phyloP scores from a whole-genome alignment of 2,888 invertebrate species.

The Drosophila ezoana region DNA sequence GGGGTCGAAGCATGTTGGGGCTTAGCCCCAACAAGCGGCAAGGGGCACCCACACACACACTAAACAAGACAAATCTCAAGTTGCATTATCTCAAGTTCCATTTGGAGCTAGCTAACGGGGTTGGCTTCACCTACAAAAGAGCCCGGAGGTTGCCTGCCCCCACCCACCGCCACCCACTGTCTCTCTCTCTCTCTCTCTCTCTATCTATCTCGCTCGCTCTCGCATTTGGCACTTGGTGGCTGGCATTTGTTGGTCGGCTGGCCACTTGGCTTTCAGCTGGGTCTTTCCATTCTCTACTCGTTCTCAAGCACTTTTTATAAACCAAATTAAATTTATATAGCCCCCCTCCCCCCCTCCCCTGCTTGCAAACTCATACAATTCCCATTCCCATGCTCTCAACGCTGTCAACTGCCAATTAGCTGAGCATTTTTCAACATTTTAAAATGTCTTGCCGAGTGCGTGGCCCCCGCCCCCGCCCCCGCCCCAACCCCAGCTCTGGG shows the following conservation, averaged over 20 bases:
- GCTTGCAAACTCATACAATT: constrained; percentile 8
- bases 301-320: constrained; percentile 75
- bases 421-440: constrained; percentile 77
- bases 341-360: constrained; percentile 16
- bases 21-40: constrained; percentile 25
- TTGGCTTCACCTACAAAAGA: constrained; percentile 27
- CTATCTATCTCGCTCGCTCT: neutral
- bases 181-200: neutral
- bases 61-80: constrained; percentile 51
- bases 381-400: constrained; percentile 35
- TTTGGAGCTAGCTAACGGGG: constrained; percentile 48
- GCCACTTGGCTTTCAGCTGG: constrained; percentile 59
- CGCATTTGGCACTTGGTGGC: constrained; percentile 8
- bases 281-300: constrained; percentile 37
- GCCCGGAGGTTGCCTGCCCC: neutral
- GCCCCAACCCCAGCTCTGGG: constrained; percentile 48
- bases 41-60: constrained; percentile 35
- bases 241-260: constrained; percentile 43
- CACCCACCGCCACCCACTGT: too few species aligned
- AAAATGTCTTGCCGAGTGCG: constrained; percentile 77
- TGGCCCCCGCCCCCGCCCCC: constrained; percentile 34
- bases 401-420: constrained; percentile 77
- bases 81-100: constrained; percentile 66
- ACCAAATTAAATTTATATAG: constrained; percentile 75
- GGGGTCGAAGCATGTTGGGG: too few species aligned